Conservation (phyloP, 2,797 vertebrate species). For the Periophthalmus magnuspinnatus region DNA sequence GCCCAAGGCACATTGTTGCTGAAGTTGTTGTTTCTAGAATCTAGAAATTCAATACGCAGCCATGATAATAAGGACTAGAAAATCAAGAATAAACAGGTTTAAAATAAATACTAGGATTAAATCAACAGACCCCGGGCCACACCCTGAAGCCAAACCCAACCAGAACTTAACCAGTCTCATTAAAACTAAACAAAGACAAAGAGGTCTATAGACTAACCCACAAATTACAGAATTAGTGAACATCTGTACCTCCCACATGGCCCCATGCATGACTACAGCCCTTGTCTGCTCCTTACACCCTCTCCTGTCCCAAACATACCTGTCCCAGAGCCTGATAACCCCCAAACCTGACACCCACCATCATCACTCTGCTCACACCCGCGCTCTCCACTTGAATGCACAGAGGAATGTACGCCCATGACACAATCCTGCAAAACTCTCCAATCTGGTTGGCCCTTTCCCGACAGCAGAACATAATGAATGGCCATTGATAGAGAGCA, state of each 20-base stretch:
- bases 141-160: not conserved
- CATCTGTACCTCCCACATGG: conserved; percentile 7
- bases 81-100: not conserved
- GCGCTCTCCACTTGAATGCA: conserved; percentile 66
- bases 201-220: conserved; percentile 9
- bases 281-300: conserved; percentile 16
- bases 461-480: conserved; percentile 61
- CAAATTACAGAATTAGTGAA: conserved; percentile 9
- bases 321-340: conserved; percentile 60
- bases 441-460: conserved; percentile 55
- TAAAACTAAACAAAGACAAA: not conserved
- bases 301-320: conserved; percentile 52
- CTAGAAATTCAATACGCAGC: not conserved
- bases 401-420: conserved; percentile 74
- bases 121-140: not conserved
- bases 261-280: conserved; percentile 3
- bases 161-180: not conserved
- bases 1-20: not conserved
- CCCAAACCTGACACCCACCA: conserved; percentile 24
- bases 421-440: conserved; percentile 61
- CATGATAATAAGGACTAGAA: not conserved
- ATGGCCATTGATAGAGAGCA: conserved; percentile 66
- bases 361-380: conserved; percentile 32
- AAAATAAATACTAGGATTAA: not conserved
- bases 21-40: not conserved